These are phyloP conservation scores for Aphelenchoides fujianensis DNA, from an alignment of 1,140 invertebrate genomes.

Conservation along the genomic window DNA sequence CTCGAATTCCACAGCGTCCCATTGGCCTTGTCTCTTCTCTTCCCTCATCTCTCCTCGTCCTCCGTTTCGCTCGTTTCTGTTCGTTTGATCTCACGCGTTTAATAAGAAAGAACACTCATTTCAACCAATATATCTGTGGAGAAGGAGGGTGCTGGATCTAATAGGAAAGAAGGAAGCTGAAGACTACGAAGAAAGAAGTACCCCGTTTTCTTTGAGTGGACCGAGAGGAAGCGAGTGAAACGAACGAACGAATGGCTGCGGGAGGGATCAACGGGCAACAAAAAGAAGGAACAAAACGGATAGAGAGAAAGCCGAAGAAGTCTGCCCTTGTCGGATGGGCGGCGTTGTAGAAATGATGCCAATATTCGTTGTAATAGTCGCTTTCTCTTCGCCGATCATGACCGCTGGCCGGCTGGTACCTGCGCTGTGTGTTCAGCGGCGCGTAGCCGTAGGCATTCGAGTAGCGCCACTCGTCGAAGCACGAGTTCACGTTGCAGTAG, in stretches of 20 bases:
- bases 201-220: not conserved
- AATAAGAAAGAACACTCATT: too few relatives aligned
- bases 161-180: not conserved
- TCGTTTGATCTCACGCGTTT: not conserved
- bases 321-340: too few relatives aligned
- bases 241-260: too few relatives aligned
- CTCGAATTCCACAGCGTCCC: not conserved
- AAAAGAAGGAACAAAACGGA: too few relatives aligned
- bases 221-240: too few relatives aligned
- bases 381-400: conserved; percentile 18
- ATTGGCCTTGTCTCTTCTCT: not conserved
- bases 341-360: conserved; percentile 11
- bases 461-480: conserved; percentile 34
- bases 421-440: conserved; percentile 10
- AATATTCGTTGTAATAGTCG: conserved; percentile 19
- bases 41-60: not conserved
- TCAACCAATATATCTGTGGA: not conserved
- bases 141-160: not conserved
- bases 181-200: not conserved
- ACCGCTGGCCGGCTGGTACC: not conserved
- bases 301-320: too few relatives aligned
- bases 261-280: too few relatives aligned
- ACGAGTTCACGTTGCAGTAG: conserved; percentile 42
- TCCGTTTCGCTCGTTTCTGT: not conserved
- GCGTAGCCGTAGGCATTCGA: not conserved